Evolutionary conservation across 2,797 vertebrate species (phyloP).

Genomic region (Podargus strigoides): DNA sequence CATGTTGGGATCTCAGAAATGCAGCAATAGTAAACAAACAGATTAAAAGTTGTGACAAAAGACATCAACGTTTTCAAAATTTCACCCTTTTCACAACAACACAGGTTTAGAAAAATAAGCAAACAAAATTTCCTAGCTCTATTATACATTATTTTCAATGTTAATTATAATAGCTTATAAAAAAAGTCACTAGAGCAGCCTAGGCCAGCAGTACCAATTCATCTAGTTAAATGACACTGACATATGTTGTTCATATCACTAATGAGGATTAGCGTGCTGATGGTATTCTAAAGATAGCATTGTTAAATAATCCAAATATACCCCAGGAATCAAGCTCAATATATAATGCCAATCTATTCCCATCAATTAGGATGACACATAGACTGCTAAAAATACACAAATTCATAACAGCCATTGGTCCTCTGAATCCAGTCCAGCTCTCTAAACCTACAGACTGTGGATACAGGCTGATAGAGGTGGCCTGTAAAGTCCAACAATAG

Average conservation of each 20-base stretch:
- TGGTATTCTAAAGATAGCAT: constrained; percentile 62
- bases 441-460: not conserved
- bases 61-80: not conserved
- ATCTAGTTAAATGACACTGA: constrained; percentile 60
- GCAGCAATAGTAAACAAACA: not conserved
- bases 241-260: constrained; percentile 51
- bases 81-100: not conserved
- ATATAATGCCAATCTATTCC: constrained; percentile 38
- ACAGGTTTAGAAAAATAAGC: not conserved
- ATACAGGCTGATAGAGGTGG: not conserved
- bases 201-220: constrained; percentile 5
- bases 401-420: not conserved
- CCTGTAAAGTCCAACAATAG: not conserved
- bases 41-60: not conserved
- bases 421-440: not conserved
- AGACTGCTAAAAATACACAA: constrained; percentile 53
- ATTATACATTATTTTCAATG: not conserved
- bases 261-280: constrained; percentile 64
- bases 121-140: not conserved
- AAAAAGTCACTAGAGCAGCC: not conserved
- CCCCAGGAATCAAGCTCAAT: constrained; percentile 56
- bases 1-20: not conserved
- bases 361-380: constrained; percentile 51
- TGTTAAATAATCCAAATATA: constrained; percentile 67
- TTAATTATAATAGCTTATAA: not conserved